phyloP scores from a whole-genome alignment of 1,140 invertebrate genomes.

The Lucilia sericata region DNA sequence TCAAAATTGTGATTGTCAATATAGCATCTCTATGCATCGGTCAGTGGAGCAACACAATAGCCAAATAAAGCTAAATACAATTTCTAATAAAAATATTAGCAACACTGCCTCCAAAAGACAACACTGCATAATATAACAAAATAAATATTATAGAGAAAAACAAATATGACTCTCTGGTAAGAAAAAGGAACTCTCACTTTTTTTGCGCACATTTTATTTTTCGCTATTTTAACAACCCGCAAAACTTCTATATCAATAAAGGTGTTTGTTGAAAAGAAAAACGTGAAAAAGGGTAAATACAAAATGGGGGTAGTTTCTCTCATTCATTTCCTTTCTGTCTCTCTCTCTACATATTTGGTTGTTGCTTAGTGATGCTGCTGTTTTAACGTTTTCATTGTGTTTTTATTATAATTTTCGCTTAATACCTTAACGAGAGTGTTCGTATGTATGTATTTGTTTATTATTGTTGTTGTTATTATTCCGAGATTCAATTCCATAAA shows the following conservation, averaged over 20 bases:
- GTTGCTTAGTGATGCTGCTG: slow-evolving; percentile 24
- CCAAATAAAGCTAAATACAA: too few relatives aligned
- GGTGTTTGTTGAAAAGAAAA: background rate
- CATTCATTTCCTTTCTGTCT: background rate
- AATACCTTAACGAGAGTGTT: too few relatives aligned
- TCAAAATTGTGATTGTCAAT: too few relatives aligned
- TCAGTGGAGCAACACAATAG: too few relatives aligned
- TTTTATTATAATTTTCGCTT: background rate
- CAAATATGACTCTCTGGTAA: too few relatives aligned
- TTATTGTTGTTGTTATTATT: slow-evolving; percentile 3
- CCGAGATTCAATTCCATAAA: slow-evolving; percentile 20
- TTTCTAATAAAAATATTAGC: too few relatives aligned
- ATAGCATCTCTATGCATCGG: too few relatives aligned
- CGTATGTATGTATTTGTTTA: too few relatives aligned
- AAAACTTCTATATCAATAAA: background rate
- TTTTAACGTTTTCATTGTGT: slow-evolving; percentile 17
- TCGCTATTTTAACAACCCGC: background rate
- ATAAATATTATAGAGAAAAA: too few relatives aligned
- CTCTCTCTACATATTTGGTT: background rate
- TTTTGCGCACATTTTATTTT: background rate
- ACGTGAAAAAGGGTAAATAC: background rate
- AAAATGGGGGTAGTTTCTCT: slow-evolving; percentile 13
- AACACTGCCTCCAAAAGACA: too few relatives aligned
- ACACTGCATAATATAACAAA: too few relatives aligned
- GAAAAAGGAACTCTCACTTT: background rate